Base-by-base conservation (phyloP, 2,888 invertebrate species). In the Dyspetes luteomarginatus region DNA sequence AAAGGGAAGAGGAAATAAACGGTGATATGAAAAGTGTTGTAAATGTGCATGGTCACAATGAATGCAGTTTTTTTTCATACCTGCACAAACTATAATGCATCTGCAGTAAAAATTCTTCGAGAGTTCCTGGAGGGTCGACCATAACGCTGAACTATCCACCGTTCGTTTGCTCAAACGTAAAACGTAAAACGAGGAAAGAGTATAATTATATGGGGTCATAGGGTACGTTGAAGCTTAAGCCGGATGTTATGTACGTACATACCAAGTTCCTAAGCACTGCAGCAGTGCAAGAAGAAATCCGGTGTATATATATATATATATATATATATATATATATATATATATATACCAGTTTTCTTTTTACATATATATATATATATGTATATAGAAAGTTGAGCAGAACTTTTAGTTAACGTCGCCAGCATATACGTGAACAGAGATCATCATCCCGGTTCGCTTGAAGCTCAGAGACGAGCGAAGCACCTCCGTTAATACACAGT, bases 111-210 rank as follows among this genome's bases (percentile, higher is more conserved):
- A 26, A 26, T 56, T 56, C 56, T 26, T 56, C 56, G 28, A 12
- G 56, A 24, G 28, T 56, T 48, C 5, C 15, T 26, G 19, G 56
- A n/a, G 28, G 9, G 28, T 41, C 19, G 9, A 15, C 36, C 58
- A 17, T 15, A 26, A 5, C 24, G 24, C 26, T 56, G 28, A 26
- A 24, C 5, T 24, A 4, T 9, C 30, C 26, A 28, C 58, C 36
- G 41, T 62, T 62, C 22, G 43, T 36, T 62, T 30, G 17, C 15
- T 48, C 15, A 22, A 19, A 22, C 12, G 60, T 43, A 62, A 62
- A 55, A 45, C 71, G 64, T 80, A 81, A 81, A 81, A 77, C 80
- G 15, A 43, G 50, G 43, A 78, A 68, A 68, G 69, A 52, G 58
- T 30, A 77, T 76, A 77, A 77, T 77, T 77, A 69, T 60, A 43